Conservation (phyloP, 2,888 invertebrate species). For the Ornithoptera priamus region DNA sequence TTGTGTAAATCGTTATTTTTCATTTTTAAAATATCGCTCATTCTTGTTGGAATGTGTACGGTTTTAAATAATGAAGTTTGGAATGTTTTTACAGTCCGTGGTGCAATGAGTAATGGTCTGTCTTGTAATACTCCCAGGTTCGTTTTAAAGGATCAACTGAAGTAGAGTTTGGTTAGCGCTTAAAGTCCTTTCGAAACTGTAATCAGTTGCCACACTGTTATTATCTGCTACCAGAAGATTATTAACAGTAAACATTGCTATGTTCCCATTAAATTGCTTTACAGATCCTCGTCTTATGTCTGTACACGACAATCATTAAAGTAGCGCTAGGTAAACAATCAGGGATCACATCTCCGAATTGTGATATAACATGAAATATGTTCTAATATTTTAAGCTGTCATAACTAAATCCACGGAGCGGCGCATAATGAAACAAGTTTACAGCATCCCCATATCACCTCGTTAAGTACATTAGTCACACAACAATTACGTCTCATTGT, state of each 20-base stretch:
- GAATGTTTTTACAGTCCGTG: background rate
- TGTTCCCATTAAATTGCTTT: no score
- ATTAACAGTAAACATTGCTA: no score
- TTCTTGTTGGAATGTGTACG: background rate
- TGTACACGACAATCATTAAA: no score
- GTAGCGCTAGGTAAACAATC: no score
- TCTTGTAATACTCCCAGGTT: background rate
- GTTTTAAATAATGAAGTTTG: background rate
- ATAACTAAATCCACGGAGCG: background rate
- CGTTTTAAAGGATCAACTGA: background rate
- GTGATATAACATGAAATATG: no score
- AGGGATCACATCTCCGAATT: no score
- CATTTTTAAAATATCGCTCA: conserved; percentile 28
- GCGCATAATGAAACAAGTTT: background rate
- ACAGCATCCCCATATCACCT: conserved; percentile 37
- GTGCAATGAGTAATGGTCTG: background rate
- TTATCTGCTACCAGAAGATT: no score
- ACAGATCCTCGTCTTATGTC: no score
- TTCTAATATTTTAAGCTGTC: no score
- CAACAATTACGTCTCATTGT: conserved; percentile 46
- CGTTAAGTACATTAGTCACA: conserved; percentile 44
- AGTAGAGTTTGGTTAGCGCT: background rate
- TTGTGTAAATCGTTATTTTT: conserved; percentile 19
- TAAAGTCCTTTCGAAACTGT: no score
- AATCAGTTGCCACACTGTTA: no score